Evolutionary conservation across 2,888 invertebrate species (phyloP), one percentile per base, ranked within the genome.

Genomic region (Parascotia fuliginaria): DNA sequence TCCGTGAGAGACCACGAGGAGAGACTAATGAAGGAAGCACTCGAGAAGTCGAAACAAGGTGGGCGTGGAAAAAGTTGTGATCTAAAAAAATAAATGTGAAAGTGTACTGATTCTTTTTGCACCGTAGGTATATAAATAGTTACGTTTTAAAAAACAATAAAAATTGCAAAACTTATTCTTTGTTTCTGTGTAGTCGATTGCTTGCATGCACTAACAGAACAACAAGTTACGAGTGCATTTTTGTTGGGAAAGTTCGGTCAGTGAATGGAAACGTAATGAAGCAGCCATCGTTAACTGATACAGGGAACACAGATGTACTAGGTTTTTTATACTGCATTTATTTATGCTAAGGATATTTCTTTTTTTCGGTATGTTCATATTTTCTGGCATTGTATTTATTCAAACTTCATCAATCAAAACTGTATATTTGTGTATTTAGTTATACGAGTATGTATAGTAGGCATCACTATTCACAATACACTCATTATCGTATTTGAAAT

Each of bases 11-110:
- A 94, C 59, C 92, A 93, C 19, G 96, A 97, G 75, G 95, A 96
- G 14, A 89, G 93, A 59, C 95, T 95, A 47, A 90, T 97, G 44
- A 95, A 95, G 64, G 93, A 94, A 73, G 96, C 96, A 0, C 83
- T 97, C 14, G 95, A 95, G 75, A 95, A 95, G 70, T 96, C 96
- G 71, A 94, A 93, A 60, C 85, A 92, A 89, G 89, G 89, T 80
- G 93, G 93, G 85, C 82, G 85, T 45, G 71, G 72, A 32, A 87
- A 85, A 84, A 84, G 83, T 67, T 85, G 83, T 69, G 85, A 14
- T 41, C 46, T 22, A 42, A 47, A 29, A 42, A 13, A 11, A 33
- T 53, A 39, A 44, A 51, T 43, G 60, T n/a, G 56, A 55, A 57
- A 61, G 66, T 75, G 60, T 63, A 57, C 4, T 11, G 31, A 13